phyloP scores from a whole-genome alignment of 2,797 vertebrate genomes.

The Onychomys torridus region DNA sequence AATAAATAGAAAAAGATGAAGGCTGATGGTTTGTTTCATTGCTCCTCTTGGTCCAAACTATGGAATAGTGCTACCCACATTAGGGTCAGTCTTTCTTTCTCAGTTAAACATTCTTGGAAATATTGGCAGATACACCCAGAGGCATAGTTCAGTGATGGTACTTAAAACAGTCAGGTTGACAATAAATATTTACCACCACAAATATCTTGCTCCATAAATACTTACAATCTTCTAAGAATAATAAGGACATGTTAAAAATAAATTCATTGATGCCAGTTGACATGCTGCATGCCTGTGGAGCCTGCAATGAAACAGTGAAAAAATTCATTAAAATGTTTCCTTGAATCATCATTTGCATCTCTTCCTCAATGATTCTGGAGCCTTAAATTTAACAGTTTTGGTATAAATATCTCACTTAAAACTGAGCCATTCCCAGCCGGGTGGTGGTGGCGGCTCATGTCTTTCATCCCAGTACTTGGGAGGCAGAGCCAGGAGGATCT shows the following conservation, averaged over 20 bases:
- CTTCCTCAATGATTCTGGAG: not conserved
- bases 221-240: not conserved
- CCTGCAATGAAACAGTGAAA: not conserved
- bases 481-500: no score
- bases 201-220: not conserved
- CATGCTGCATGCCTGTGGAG: no score
- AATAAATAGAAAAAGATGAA: not conserved
- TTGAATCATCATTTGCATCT: not conserved
- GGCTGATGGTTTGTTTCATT: not conserved
- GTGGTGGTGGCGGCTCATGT: no score
- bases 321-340: not conserved
- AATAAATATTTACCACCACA: no score
- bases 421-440: not conserved
- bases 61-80: not conserved
- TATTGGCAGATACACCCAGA: not conserved
- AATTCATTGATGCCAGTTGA: not conserved
- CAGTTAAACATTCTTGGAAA: not conserved
- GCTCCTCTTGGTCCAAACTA: not conserved
- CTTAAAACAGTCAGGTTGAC: not conserved
- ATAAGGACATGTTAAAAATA: not conserved
- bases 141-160: not conserved
- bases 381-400: not conserved
- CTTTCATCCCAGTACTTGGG: no score
- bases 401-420: not conserved
- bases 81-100: not conserved